Conservation (phyloP, 2,888 invertebrate genomes). For the Trichogramma evanescens region DNA sequence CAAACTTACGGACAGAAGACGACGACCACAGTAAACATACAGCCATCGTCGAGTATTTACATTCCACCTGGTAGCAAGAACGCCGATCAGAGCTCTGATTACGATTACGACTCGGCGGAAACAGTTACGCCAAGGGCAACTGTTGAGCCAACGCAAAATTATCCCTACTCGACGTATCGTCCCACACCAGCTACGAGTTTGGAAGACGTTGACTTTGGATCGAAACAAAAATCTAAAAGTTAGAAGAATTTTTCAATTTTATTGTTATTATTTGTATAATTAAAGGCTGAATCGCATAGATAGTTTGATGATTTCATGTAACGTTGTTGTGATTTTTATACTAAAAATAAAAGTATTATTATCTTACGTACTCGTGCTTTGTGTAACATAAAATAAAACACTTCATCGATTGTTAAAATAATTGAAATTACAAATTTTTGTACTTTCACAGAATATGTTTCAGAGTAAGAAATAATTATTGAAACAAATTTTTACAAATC, state of each 20-base stretch:
- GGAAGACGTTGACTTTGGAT: constrained; percentile 32
- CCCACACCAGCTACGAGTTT: constrained; percentile 29
- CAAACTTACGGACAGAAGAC: constrained; percentile 31
- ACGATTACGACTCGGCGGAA: constrained; percentile 31
- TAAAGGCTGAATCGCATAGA: constrained; percentile 9
- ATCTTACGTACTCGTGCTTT: too few species aligned
- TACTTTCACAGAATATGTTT: too few species aligned
- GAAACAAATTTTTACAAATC: too few species aligned
- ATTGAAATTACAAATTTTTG: too few species aligned
- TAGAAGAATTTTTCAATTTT: background rate
- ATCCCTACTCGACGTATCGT: constrained; percentile 34
- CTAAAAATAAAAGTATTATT: background rate
- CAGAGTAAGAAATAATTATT: too few species aligned
- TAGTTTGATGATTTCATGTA: background rate
- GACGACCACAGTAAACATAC: constrained; percentile 27
- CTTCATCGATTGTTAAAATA: too few species aligned
- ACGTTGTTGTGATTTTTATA: constrained; percentile 9
- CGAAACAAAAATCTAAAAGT: constrained; percentile 30
- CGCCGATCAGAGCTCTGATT: constrained; percentile 27
- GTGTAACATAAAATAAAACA: too few species aligned
- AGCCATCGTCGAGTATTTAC: constrained; percentile 33
- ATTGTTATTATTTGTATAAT: background rate
- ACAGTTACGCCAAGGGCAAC: constrained; percentile 23
- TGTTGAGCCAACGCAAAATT: constrained; percentile 30
- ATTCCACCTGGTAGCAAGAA: constrained; percentile 28